Evolutionary conservation across 1,140 invertebrate genomes (phyloP).

Genomic region (Drosophila varians): DNA sequence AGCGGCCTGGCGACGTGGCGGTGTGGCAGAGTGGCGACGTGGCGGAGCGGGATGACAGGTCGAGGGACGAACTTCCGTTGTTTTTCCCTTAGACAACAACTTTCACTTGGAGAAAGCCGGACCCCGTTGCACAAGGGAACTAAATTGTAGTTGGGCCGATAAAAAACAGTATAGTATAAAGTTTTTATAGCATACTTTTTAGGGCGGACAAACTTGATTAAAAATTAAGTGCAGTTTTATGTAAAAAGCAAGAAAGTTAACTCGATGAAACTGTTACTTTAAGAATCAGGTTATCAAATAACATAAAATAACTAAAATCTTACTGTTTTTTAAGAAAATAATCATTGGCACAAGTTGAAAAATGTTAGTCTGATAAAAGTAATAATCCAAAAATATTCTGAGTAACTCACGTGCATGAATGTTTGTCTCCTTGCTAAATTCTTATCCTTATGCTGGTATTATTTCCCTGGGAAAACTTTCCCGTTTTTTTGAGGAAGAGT

Average conservation of each 20-base stretch:
- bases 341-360: neutral
- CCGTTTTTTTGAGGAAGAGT: constrained; percentile 9
- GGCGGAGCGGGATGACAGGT: neutral
- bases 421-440: constrained; percentile 16
- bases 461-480: constrained; percentile 27
- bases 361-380: neutral
- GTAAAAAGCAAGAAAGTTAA: neutral
- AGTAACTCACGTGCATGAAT: neutral
- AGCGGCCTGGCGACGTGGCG: no score
- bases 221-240: neutral
- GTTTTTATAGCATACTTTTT: constrained; percentile 24
- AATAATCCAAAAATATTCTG: neutral
- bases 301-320: neutral
- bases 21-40: neutral
- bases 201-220: neutral
- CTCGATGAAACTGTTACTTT: neutral
- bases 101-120: constrained; percentile 49
- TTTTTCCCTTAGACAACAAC: constrained; percentile 69
- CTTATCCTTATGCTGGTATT: constrained; percentile 13
- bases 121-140: constrained; percentile 41
- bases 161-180: constrained; percentile 16
- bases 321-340: neutral
- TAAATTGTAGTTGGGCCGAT: constrained; percentile 31
- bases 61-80: constrained; percentile 50
- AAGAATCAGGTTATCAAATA: neutral